phyloP scores from a whole-genome alignment of 2,888 invertebrate species.

The Prostheceraeus crozeri region DNA sequence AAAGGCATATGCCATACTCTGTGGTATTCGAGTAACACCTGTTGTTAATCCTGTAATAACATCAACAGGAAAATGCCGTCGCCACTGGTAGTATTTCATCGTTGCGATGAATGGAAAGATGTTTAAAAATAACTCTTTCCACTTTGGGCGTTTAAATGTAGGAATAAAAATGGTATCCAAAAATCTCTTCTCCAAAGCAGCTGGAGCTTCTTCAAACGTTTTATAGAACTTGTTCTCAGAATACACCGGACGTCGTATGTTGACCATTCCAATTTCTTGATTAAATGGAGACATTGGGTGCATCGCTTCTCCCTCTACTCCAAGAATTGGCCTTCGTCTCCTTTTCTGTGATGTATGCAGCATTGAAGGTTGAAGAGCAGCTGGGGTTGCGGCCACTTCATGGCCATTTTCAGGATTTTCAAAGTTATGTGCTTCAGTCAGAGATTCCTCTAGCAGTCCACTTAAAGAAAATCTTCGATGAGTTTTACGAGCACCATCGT shows the following conservation, averaged over 20 bases:
- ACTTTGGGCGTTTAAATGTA: not conserved
- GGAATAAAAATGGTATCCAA: conserved; percentile 32
- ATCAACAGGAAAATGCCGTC: conserved; percentile 32
- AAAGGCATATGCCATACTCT: conserved; percentile 39
- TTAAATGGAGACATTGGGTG: conserved; percentile 30
- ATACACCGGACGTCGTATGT: conserved; percentile 36
- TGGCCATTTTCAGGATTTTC: too few species aligned
- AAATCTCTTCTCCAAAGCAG: conserved; percentile 2
- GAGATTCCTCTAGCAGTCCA: too few species aligned
- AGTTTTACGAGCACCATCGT: too few species aligned
- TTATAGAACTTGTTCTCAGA: conserved; percentile 34
- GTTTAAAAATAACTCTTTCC: conserved; percentile 6
- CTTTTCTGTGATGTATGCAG: too few species aligned
- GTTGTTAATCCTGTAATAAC: conserved; percentile 34
- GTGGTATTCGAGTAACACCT: conserved; percentile 36
- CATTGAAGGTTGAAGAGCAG: too few species aligned
- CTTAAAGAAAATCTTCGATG: too few species aligned
- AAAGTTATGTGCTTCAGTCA: too few species aligned
- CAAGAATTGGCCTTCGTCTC: conserved; percentile 27
- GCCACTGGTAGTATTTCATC: conserved; percentile 25
- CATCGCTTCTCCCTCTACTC: conserved; percentile 33
- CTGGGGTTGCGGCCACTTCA: too few species aligned
- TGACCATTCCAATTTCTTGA: conserved; percentile 35
- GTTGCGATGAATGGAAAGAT: conserved; percentile 33
- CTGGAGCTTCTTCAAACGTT: conserved; percentile 28